Base-by-base conservation (phyloP, 2,113 vertebrate genomes). In the Steatornis caripensis region DNA sequence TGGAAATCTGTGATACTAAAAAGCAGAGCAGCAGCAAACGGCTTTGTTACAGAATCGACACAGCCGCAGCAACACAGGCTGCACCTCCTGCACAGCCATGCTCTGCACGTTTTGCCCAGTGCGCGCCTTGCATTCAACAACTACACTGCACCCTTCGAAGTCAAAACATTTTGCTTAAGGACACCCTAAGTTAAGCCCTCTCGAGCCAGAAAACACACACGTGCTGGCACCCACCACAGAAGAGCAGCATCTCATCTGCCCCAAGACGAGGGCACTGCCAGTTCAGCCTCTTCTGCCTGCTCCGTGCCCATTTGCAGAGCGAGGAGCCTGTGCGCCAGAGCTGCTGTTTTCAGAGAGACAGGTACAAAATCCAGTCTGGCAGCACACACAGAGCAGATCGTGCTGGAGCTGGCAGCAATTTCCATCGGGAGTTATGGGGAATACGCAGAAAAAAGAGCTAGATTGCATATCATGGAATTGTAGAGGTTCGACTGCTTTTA, bases 261-360 rank as follows among this genome's bases (percentile, higher is more conserved):
- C 23, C 1, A 5, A 11, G 41, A 5, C 0, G 0, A n/a, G 22
- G 36, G 30, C 2, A 8, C 39, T 6, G 34, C 1, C 49, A 27
- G 45, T 0, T 4, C 5, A 4, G 55, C 45, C 84, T 46, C 68
- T 53, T 19, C 69, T 10, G 65, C 55, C 55, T 1, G 0, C 48
- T 6, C 36, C 7, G 5, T 1, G 14, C 68, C 19, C 9, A 9
- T 3, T 3, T 15, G 37, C 5, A 3, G 13, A 41, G 43, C 10
- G 1, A 49, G 58, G 23, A 65, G 29, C 66, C 89, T 3, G 30
- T 10, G 27, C 41, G 51, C 34, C 62, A 80, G 30, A 60, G 62
- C 36, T 48, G 26, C 69, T 4, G 1, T 6, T 60, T 24, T 17
- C 72, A 61, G 26, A 48, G 77, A 14, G 51, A 54, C 60, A 16